A percentile compares a stretch with the other conserved stretches of the same genome.
Conservation (phyloP, 2,797 vertebrate species). For the Nannoperca australis region DNA sequence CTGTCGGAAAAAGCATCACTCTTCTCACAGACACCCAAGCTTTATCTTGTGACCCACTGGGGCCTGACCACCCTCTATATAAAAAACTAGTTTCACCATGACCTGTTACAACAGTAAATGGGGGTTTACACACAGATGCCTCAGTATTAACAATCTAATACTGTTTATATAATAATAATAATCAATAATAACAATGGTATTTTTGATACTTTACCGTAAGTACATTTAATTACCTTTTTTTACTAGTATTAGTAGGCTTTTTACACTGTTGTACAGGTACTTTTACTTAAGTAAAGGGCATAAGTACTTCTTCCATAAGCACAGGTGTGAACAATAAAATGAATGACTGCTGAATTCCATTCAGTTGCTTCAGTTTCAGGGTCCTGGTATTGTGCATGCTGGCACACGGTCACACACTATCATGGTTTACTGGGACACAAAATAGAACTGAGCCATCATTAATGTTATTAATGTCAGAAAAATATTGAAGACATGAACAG, state of each 20-base stretch:
- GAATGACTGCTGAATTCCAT: neutral
- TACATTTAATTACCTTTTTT: too few species aligned
- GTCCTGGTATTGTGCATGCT: too few species aligned
- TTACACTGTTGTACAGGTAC: neutral
- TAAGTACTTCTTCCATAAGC: neutral
- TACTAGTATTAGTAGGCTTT: neutral
- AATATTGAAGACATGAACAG: constrained; percentile 17
- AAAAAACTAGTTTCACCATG: neutral
- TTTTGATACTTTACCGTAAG: neutral
- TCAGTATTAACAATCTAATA: neutral
- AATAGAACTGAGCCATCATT: neutral
- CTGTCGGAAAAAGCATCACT: too few species aligned
- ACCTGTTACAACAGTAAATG: neutral
- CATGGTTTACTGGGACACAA: neutral
- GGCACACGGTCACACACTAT: neutral
- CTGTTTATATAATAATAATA: too few species aligned
- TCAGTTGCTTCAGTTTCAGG: neutral
- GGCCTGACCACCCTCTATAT: neutral
- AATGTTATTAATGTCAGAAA: neutral
- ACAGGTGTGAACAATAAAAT: constrained; percentile 1
- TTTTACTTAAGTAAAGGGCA: neutral
- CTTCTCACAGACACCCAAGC: neutral
- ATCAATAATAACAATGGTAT: too few species aligned
- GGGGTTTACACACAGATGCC: neutral
- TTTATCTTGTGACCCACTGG: neutral